A percentile compares a stretch with the other conserved stretches of the same genome.
These are phyloP conservation scores for Leucoraja erinaceus DNA, from an alignment of 2,113 vertebrate species.

Conservation along the genomic window DNA sequence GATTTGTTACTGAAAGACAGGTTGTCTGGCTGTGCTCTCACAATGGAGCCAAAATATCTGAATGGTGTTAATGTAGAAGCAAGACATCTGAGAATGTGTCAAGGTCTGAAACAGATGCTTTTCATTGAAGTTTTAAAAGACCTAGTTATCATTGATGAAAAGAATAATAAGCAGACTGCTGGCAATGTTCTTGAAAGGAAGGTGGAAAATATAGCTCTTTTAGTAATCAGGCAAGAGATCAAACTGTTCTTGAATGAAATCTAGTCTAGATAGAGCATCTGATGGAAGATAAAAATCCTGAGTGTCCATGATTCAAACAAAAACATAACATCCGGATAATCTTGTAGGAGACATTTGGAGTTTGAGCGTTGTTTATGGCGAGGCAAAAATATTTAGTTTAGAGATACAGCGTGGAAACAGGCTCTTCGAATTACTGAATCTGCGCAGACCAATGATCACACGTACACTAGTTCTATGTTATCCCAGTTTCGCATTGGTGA, in stretches of 20 bases:
- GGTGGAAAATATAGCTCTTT: background rate
- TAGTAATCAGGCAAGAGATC: background rate
- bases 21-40: background rate
- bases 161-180: background rate
- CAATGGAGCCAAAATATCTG: background rate
- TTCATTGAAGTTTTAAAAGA: background rate
- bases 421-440: too few relatives aligned
- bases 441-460: too few relatives aligned
- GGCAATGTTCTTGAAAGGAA: background rate
- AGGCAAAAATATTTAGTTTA: background rate
- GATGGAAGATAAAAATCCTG: background rate
- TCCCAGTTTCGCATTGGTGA: background rate
- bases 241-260: background rate
- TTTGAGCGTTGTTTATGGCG: background rate
- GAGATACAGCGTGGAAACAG: too few relatives aligned
- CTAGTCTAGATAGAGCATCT: background rate
- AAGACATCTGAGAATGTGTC: background rate
- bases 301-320: background rate
- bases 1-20: background rate
- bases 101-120: background rate
- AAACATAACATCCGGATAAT: background rate
- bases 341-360: background rate
- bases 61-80: background rate
- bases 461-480: too few relatives aligned
- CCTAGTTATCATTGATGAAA: background rate